A percentile compares a stretch with the other conserved stretches of the same genome.
Evolutionary conservation across 2,113 vertebrate genomes (phyloP).

Genomic region (Elaphurus davidianus): DNA sequence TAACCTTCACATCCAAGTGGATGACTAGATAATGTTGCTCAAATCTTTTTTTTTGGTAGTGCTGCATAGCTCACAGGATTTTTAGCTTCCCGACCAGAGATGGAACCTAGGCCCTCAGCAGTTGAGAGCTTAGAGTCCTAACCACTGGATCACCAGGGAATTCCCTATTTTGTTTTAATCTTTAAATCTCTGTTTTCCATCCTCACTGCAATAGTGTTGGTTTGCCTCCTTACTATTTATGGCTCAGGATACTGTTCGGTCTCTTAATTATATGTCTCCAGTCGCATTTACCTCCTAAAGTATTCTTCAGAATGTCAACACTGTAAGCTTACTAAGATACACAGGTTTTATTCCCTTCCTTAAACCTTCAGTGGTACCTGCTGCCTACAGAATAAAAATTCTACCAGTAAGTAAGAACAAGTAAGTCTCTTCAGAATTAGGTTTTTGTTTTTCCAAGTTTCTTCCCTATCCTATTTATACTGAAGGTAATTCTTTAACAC

Average conservation of each 20-base stretch:
- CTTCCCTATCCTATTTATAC: neutral
- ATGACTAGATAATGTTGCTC: neutral
- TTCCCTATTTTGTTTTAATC: neutral
- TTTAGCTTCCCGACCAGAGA: neutral
- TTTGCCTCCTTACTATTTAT: neutral
- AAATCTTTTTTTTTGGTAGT: neutral
- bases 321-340: neutral
- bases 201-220: neutral
- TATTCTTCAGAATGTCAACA: neutral
- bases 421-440: neutral
- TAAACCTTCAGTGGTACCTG: neutral
- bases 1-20: neutral
- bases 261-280: neutral
- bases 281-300: neutral
- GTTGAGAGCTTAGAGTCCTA: neutral
- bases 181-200: neutral
- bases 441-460: neutral
- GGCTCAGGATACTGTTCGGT: neutral
- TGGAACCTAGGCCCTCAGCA: neutral
- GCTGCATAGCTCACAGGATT: neutral
- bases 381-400: neutral
- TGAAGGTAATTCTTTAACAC: neutral
- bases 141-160: neutral
- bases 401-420: neutral
- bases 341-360: neutral